Base-by-base conservation (phyloP, 1,140 invertebrate species). In the Caenorhabditis brenneri region DNA sequence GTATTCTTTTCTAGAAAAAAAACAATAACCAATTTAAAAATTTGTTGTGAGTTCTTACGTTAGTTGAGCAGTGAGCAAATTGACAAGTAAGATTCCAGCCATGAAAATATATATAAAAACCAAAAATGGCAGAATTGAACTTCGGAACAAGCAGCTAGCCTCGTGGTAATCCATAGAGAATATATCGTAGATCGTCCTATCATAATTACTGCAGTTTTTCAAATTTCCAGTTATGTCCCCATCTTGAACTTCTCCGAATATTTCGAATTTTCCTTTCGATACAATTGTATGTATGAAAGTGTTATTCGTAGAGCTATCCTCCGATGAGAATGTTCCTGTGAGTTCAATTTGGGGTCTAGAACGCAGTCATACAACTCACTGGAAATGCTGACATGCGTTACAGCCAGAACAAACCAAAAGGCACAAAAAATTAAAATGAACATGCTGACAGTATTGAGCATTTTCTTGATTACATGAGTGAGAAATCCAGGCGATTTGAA, bases 171-270 rank as follows among this genome's bases (percentile, higher is more conserved):
- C 58, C 58, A 65, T 65, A 33, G 33, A 29, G 19, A 65, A 65
- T 6, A 65, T 19, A 4, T 65, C 29, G 10, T 0, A 19, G 1
- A 65, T 24, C 2, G 33, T 74, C 42, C 65, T 15, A 74, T 39
- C 16, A 15, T n/a, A 74, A n/a, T 31, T 5, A 15, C 19, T 10
- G n/a, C 65, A 74, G 29, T 74, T n/a, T 3, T n/a, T 12, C 6
- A 74, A 19, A 12, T 42, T 74, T 10, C 65, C 65, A 42, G 46
- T 10, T 2, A 33, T 33, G n/a, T 74, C 65, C 3, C 42, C 65
- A 15, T 74, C 65, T 42, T 74, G 65, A 42, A 74, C 65, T 42
- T 74, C 65, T 42, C 65, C 65, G n/a, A 74, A 74, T 12, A 74
- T 74, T 74, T 74, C 65, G 36, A 74, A 74, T 42, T 74, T 74